Base-by-base conservation (phyloP, 2,888 invertebrate genomes). In the Sclerodermus sp. region DNA sequence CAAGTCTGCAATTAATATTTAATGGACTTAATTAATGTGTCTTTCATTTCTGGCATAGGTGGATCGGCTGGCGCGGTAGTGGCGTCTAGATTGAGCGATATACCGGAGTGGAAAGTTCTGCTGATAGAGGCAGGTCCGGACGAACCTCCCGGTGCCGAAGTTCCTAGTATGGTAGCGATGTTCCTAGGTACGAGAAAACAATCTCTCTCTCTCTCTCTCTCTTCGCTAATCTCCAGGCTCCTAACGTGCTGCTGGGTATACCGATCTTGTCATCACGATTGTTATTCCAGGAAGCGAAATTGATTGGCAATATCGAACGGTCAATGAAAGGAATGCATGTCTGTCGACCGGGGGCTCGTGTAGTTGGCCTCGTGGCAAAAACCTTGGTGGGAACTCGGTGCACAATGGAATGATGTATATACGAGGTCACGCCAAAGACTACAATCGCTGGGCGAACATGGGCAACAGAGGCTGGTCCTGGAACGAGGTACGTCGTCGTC, bases 401-500 rank as follows among this genome's bases (percentile, higher is more conserved):
- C 83, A 88, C 45, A 90, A 92, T 70, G 91, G 91, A 1, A 92
- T 92, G 91, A 90, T 89, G 85, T 91, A 91, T 74, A 86, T 88
- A 76, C 81, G 91, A 16, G 91, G 91, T 0, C 86, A 88, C 61
- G 82, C 87, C 0, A 82, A 81, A 1, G 91, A 91, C 78, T 91
- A 87, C 76, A 86, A 91, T 68, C 82, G 84, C 8, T 91, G 91
- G 91, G 88, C 83, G 2, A 81, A 80, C 12, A 82, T 85, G 53
- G 91, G 91, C 0, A 90, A 89, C 32, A 68, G 77, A 0, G 89
- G 88, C n/a, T 91, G 91, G 91, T 82, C 85, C 4, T 91, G 89
- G 84, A 81, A 82, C n/a, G 87, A 90, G 39, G 76, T 73, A 44
- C 56, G 52, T 13, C 8, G 23, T 8, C 4, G 8, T 23, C n/a